phyloP scores from a whole-genome alignment of 2,888 invertebrate genomes.

The Dusona sp. region DNA sequence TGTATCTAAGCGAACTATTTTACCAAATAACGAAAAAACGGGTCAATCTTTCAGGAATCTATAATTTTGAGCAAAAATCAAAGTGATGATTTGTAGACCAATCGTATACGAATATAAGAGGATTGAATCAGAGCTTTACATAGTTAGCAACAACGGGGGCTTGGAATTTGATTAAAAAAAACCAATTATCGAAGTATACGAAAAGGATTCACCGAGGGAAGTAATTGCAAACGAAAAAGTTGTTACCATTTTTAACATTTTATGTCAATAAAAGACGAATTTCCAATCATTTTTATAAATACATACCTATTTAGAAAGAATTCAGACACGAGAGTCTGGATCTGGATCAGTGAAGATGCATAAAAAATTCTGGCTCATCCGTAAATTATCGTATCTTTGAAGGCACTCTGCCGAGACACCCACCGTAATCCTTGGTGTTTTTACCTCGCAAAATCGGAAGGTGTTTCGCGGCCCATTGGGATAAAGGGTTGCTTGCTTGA shows the following conservation, averaged over 20 bases:
- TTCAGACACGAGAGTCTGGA: too few relatives aligned
- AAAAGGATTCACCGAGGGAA: background rate
- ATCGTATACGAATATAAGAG: background rate
- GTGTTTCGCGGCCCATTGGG: background rate
- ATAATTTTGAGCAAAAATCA: background rate
- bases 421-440: background rate
- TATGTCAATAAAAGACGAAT: background rate
- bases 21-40: too few relatives aligned
- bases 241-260: background rate
- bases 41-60: background rate
- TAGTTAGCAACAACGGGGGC: background rate
- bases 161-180: background rate
- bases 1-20: too few relatives aligned
- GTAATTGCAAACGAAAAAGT: background rate
- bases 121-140: background rate
- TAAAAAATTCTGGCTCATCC: constrained; percentile 53
- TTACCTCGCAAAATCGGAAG: constrained; percentile 4
- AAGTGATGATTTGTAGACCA: background rate
- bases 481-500: background rate
- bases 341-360: background rate
- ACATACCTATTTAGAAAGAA: too few relatives aligned
- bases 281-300: too few relatives aligned
- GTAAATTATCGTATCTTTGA: constrained; percentile 30
- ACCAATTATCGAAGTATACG: background rate
- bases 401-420: background rate